These are phyloP conservation scores for Galaxias olidus DNA, from an alignment of 2,797 vertebrate species.

Conservation along the genomic window DNA sequence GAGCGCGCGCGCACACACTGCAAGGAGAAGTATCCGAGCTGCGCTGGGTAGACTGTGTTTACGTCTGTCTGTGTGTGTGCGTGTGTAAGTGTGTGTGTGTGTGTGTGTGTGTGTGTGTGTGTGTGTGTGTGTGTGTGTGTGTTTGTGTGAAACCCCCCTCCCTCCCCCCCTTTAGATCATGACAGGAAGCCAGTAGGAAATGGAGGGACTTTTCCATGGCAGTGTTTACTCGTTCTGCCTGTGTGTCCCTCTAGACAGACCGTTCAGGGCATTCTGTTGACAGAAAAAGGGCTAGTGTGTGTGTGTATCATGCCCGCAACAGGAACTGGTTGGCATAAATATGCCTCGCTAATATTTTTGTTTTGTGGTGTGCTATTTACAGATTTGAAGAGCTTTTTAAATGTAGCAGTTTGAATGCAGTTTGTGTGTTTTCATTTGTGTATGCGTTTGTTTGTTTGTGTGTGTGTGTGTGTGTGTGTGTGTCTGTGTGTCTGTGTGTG, in stretches of 20 bases:
- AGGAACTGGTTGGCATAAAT: conserved; percentile 50
- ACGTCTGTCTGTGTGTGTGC: neutral
- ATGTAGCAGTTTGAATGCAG: conserved; percentile 4
- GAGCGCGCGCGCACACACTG: too few species aligned
- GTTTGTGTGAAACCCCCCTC: too few species aligned
- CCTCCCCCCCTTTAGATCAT: conserved; percentile 55
- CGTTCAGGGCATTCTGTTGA: conserved; percentile 38
- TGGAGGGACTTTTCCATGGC: conserved; percentile 75
- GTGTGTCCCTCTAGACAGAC: conserved; percentile 60
- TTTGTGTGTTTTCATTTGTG: neutral
- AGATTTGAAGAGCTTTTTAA: conserved; percentile 28
- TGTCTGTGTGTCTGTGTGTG: neutral
- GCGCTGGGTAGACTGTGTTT: neutral
- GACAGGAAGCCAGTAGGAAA: conserved; percentile 77
- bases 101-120: conserved; percentile 21
- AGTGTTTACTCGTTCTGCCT: conserved; percentile 74
- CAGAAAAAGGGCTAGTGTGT: conserved; percentile 31
- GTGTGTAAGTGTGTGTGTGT: conserved; percentile 10
- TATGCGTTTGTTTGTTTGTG: neutral
- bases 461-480: neutral
- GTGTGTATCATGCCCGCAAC: conserved; percentile 41
- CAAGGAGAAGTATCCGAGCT: too few species aligned
- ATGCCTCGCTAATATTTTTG: conserved; percentile 46
- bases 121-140: conserved; percentile 24
- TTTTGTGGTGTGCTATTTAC: conserved; percentile 42